Evolutionary conservation across 2,113 vertebrate genomes (phyloP), one percentile per base, ranked within the genome.

Genomic region (Oryzias javanicus): DNA sequence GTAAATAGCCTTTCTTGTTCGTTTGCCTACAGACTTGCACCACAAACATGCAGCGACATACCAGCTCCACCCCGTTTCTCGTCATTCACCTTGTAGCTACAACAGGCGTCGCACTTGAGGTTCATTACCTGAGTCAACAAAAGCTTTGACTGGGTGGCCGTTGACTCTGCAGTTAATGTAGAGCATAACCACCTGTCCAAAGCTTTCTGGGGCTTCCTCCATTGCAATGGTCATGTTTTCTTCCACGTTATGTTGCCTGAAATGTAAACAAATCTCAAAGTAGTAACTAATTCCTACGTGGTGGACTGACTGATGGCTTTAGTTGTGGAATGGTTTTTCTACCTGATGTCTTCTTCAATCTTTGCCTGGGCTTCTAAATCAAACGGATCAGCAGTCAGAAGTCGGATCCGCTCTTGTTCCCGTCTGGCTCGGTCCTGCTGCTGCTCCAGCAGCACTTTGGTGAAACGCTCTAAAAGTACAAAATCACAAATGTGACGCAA

Each of bases 141-240:
- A 99, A 77, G 97, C 97, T 86, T 99, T 98, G 76, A 98, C 97
- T 1, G 97, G 97, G 62, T 98, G 95, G 52, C 97, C 97, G 0
- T 99, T 99, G 85, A 98, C 96, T 91, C 93, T 98, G 92, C 97
- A 98, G 92, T 99, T 98, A 78, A 99, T 99, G 77, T 99, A 99
- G 55, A 99, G 95, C 97, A 99, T 99, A 70, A 98, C 97, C 77
- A 99, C 97, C 86, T 98, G 97, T 56, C 97, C 97, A 77, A 99
- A 99, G 80, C 97, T 99, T 87, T 99, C 97, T 0, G 97, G 97
- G 1, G 97, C 96, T 83, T 99, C 97, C 78, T 99, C 97, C 97
- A 99, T 99, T 0, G 97, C 97, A 86, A 99, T 98, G 0, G 96
- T 98, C 97, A 98, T 99, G 70, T 99, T 99, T 86, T 99, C 97